phyloP scores from a whole-genome alignment of 2,888 invertebrate species.

The Acronicta alni region DNA sequence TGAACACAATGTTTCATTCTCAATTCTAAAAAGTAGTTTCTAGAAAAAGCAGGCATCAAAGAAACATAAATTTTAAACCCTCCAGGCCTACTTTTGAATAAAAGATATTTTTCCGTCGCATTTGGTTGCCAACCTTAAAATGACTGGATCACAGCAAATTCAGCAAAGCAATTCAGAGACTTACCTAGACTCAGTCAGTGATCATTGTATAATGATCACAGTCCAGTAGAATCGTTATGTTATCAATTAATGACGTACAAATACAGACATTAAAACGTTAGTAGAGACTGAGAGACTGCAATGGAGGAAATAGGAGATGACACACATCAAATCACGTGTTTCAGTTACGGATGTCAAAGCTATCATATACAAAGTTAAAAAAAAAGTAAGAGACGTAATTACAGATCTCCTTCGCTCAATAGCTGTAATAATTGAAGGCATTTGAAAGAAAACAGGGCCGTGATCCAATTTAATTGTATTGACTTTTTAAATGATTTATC shows the following conservation, averaged over 20 bases:
- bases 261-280: too few species aligned
- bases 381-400: conserved; percentile 30
- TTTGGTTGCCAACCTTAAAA: neutral
- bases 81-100: conserved; percentile 21
- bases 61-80: conserved; percentile 19
- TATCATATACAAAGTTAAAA: conserved; percentile 15
- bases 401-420: conserved; percentile 32
- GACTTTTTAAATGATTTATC: conserved; percentile 56
- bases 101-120: conserved; percentile 23
- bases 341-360: conserved; percentile 25
- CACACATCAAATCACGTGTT: conserved; percentile 2
- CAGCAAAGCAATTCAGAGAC: too few species aligned
- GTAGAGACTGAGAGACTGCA: neutral
- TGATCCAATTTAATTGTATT: conserved; percentile 53
- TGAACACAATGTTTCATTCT: neutral
- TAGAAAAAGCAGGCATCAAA: conserved; percentile 20
- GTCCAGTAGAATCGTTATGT: neutral
- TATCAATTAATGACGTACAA: neutral
- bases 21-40: conserved; percentile 13
- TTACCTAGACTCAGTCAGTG: too few species aligned
- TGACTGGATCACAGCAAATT: neutral
- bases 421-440: conserved; percentile 48
- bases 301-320: neutral
- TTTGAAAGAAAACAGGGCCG: conserved; percentile 48
- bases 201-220: neutral